A percentile compares a stretch with the other conserved stretches of the same genome.
Conservation (phyloP, 2,888 invertebrate genomes). For the Eupithecia dodoneata region DNA sequence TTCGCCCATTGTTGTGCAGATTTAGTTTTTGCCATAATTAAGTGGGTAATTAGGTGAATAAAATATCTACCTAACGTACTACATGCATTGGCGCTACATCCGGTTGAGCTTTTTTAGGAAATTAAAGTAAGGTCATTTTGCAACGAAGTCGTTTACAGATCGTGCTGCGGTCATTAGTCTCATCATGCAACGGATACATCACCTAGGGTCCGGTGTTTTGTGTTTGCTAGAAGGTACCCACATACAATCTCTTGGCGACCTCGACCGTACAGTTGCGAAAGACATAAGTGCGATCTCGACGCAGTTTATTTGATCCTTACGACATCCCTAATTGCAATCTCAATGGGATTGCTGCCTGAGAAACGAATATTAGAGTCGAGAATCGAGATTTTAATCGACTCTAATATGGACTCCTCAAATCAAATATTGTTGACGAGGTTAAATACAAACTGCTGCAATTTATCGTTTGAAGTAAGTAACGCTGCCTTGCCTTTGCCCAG, state of each 20-base stretch:
- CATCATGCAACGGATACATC: constrained; percentile 42
- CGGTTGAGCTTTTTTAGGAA: constrained; percentile 41
- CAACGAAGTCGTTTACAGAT: constrained; percentile 35
- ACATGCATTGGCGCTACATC: constrained; percentile 28
- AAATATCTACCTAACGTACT: constrained; percentile 26
- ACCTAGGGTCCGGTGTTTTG: constrained; percentile 46
- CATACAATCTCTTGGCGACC: constrained; percentile 45
- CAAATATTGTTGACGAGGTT: constrained; percentile 27
- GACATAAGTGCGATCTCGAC: constrained; percentile 45
- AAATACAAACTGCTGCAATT: constrained; percentile 10
- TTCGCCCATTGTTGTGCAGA: constrained; percentile 29
- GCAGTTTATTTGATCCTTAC: constrained; percentile 49
- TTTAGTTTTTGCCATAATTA: constrained; percentile 26
- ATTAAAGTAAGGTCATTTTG: constrained; percentile 42
- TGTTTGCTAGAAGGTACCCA: constrained; percentile 22
- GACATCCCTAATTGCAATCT: constrained; percentile 50
- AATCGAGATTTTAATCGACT: constrained; percentile 33
- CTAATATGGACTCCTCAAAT: constrained; percentile 23
- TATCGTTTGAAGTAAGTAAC: neutral
- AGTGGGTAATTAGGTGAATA: constrained; percentile 36
- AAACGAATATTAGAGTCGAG: constrained; percentile 38
- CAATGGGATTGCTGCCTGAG: constrained; percentile 46
- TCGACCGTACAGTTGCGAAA: constrained; percentile 46
- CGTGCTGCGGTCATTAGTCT: constrained; percentile 48
- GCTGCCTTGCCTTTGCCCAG: neutral